phyloP scores from a whole-genome alignment of 2,797 vertebrate genomes.

The Oryzias sinensis region DNA sequence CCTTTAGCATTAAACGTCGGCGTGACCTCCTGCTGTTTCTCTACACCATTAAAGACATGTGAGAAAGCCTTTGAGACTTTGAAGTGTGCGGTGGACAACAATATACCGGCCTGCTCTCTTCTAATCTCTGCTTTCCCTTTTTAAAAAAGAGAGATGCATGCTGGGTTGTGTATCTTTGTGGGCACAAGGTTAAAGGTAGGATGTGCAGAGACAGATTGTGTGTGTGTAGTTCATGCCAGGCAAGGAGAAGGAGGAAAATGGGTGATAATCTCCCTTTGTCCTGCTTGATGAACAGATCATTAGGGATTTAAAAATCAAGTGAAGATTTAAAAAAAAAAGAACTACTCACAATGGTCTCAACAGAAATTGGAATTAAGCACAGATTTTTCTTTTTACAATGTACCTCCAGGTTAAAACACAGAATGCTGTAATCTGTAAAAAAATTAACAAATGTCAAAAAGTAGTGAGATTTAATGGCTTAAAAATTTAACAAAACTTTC shows the following conservation, averaged over 20 bases:
- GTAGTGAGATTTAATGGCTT: constrained; percentile 12
- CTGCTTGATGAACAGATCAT: constrained; percentile 57
- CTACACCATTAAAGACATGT: constrained; percentile 73
- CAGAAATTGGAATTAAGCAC: constrained; percentile 28
- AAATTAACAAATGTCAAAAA: no score
- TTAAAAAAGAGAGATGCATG: constrained; percentile 27
- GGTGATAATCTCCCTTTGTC: constrained; percentile 82
- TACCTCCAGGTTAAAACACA: constrained; percentile 28
- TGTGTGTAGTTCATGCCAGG: constrained; percentile 22
- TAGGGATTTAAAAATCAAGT: constrained; percentile 71
- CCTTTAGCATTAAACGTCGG: constrained; percentile 58
- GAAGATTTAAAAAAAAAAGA: constrained; percentile 43
- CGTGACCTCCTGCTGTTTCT: constrained; percentile 63
- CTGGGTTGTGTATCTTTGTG: constrained; percentile 35
- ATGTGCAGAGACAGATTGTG: constrained; percentile 24
- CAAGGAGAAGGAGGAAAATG: constrained; percentile 63
- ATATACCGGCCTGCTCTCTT: constrained; percentile 52
- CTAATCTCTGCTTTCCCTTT: constrained; percentile 47
- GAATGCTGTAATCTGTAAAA: no score
- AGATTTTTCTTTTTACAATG: constrained; percentile 18
- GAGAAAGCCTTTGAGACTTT: constrained; percentile 65
- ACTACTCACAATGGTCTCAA: constrained; percentile 49
- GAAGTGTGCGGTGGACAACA: constrained; percentile 68
- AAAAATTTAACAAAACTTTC: constrained; percentile 50
- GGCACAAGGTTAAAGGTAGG: constrained; percentile 41